These are phyloP conservation scores for Bombus waltoni DNA, from an alignment of 1,140 invertebrate genomes.

Conservation along the genomic window DNA sequence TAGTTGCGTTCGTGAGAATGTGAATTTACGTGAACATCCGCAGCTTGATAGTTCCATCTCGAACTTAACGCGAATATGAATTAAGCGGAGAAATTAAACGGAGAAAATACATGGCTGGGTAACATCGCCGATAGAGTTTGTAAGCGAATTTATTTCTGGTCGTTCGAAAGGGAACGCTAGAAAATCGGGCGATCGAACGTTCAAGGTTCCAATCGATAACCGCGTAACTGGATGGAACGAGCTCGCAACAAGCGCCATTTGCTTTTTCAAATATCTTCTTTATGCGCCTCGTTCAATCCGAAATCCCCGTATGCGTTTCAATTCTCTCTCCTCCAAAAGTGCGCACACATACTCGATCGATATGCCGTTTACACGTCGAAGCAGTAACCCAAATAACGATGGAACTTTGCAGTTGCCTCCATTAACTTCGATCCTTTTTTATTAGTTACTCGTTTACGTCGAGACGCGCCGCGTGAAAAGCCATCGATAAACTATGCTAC, in stretches of 20 bases:
- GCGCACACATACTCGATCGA: background rate
- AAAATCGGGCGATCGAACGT: constrained; percentile 1
- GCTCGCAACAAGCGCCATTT: constrained; percentile 21
- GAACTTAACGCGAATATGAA: no score
- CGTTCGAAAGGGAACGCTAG: background rate
- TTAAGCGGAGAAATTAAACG: background rate
- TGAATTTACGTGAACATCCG: no score
- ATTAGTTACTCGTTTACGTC: background rate
- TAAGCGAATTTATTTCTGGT: background rate
- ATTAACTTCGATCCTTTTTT: background rate
- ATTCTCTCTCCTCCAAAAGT: background rate
- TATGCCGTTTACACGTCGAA: constrained; percentile 28
- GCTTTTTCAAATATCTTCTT: constrained; percentile 26
- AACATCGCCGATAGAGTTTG: no score
- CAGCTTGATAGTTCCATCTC: no score
- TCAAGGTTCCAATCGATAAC: constrained; percentile 22
- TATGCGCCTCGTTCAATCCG: background rate
- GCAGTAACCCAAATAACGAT: background rate
- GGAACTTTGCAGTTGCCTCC: background rate
- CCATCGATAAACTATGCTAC: background rate
- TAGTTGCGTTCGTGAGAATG: no score
- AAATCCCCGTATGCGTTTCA: background rate
- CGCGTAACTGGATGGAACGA: constrained; percentile 15
- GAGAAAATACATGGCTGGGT: background rate
- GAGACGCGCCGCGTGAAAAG: background rate